Evolutionary conservation across 2,113 vertebrate species (phyloP), one percentile per base, ranked within the genome.

Genomic region (Plestiodon gilberti): DNA sequence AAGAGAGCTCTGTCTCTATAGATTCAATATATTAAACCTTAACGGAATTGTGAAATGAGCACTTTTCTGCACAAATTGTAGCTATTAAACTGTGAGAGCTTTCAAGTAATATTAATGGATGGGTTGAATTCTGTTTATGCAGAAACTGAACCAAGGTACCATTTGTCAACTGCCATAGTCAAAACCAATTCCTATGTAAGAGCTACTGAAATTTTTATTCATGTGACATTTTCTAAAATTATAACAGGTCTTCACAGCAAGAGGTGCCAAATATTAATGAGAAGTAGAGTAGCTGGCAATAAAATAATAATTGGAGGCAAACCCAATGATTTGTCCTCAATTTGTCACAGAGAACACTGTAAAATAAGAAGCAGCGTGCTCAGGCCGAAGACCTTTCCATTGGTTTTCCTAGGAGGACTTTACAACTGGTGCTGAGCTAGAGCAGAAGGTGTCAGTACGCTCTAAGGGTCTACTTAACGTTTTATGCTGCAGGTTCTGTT

Each of bases 241-340:
- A 89, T 92, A 89, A 59, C 71, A 86, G 87, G 89, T 91, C 84
- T 87, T 85, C 70, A 82, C 61, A 65, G 76, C 74, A 92, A 82
- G 67, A 89, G 73, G 48, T 57, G 88, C 59, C 83, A 90, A 65
- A 81, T 94, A 93, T 90, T 94, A 95, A 94, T 87, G 90, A 94
- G 89, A 25, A 87, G 67, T 43, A 86, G 70, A 89, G 91, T 38
- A 87, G 87, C 83, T 84, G 82, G 80, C 86, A 93, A 90, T 90
- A 94, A 93, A 92, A 90, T 78, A 89, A 88, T 87, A 84, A 91
- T 90, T 90, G 91, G 74, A 90, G 77, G 88, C 10, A 83, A 86
- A 61, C 82, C 18, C 64, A 92, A 91, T 69, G 33, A 65, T 92
- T 92, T 90, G 82, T 70, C 91, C 55, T 90, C 59, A 83, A 83